A percentile compares a stretch with the other conserved stretches of the same genome.
Conservation (phyloP, 2,797 vertebrate species). For the Balearica regulorum region DNA sequence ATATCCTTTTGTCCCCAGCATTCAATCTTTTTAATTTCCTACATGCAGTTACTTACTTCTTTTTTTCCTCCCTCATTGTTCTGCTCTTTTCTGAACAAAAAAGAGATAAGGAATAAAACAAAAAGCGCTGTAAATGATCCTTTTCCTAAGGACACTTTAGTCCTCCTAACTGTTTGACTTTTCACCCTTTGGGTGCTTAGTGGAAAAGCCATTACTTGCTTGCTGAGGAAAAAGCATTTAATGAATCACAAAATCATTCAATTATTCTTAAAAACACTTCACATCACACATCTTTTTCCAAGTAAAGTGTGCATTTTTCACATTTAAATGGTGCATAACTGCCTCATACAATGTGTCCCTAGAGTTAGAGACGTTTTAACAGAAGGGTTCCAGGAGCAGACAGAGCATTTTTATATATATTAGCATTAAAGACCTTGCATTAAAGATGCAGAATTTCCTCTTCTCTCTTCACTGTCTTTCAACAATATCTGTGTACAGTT, state of each 20-base stretch:
- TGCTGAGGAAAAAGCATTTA: constrained; percentile 59
- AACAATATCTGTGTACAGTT: constrained; percentile 16
- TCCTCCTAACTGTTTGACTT: constrained; percentile 26
- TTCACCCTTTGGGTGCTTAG: constrained; percentile 17
- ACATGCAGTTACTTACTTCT: not conserved
- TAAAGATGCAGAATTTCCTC: constrained; percentile 40
- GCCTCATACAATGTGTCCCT: constrained; percentile 23
- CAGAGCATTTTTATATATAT: constrained; percentile 13
- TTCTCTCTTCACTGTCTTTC: constrained; percentile 49
- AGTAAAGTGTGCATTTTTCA: constrained; percentile 61
- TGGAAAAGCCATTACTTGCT: constrained; percentile 50
- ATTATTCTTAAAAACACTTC: constrained; percentile 62
- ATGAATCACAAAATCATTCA: constrained; percentile 61
- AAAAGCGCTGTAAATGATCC: not conserved
- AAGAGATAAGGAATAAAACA: constrained; percentile 24
- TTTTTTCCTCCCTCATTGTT: not conserved
- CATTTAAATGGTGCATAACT: constrained; percentile 57
- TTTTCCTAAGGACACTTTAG: not conserved
- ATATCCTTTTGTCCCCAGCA: not conserved
- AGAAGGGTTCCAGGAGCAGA: constrained; percentile 1
- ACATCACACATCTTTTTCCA: constrained; percentile 54
- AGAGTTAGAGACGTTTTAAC: constrained; percentile 39
- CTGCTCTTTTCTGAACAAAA: constrained; percentile 1
- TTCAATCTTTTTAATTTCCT: constrained; percentile 12
- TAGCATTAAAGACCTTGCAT: constrained; percentile 20